Evolutionary conservation across 2,797 vertebrate genomes (phyloP).

Genomic region (Sebastes nivosus): DNA sequence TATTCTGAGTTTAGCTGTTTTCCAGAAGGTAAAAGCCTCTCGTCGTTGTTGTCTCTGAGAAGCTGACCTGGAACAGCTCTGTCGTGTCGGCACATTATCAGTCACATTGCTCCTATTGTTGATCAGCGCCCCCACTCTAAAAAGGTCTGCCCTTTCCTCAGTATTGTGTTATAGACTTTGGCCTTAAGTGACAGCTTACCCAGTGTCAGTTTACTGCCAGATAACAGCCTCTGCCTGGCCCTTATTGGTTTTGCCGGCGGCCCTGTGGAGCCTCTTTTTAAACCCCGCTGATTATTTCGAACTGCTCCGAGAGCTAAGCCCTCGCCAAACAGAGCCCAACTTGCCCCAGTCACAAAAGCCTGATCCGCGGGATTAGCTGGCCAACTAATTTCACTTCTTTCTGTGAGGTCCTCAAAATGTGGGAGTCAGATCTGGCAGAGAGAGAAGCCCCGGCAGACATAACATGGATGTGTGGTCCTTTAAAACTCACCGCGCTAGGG

Average conservation of each 20-base stretch:
- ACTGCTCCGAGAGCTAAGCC: slow-evolving; percentile 83
- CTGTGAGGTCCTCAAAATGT: slow-evolving; percentile 86
- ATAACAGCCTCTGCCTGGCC: slow-evolving; percentile 73
- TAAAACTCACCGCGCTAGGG: slow-evolving; percentile 16
- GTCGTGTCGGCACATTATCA: slow-evolving; percentile 65
- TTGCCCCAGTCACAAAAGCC: slow-evolving; percentile 83
- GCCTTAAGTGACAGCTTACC: slow-evolving; percentile 75
- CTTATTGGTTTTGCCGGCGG: slow-evolving; percentile 80
- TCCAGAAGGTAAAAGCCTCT: slow-evolving; percentile 24
- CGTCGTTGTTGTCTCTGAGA: not conserved
- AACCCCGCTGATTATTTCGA: slow-evolving; percentile 82
- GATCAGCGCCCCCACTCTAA: slow-evolving; percentile 34
- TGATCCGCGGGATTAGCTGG: slow-evolving; percentile 84
- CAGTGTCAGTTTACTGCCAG: slow-evolving; percentile 81
- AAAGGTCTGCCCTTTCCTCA: slow-evolving; percentile 68
- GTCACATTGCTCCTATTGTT: slow-evolving; percentile 70
- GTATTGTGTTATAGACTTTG: slow-evolving; percentile 71
- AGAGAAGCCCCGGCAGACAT: slow-evolving; percentile 72
- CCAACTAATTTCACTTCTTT: slow-evolving; percentile 85
- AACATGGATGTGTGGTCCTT: slow-evolving; percentile 74
- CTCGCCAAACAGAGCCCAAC: slow-evolving; percentile 85
- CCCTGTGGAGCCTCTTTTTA: slow-evolving; percentile 77
- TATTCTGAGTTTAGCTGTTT: not conserved
- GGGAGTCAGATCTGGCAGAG: slow-evolving; percentile 66
- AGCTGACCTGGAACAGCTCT: slow-evolving; percentile 49